These are phyloP conservation scores for Nipponia nippon DNA, from an alignment of 2,113 vertebrate genomes.

Conservation along the genomic window DNA sequence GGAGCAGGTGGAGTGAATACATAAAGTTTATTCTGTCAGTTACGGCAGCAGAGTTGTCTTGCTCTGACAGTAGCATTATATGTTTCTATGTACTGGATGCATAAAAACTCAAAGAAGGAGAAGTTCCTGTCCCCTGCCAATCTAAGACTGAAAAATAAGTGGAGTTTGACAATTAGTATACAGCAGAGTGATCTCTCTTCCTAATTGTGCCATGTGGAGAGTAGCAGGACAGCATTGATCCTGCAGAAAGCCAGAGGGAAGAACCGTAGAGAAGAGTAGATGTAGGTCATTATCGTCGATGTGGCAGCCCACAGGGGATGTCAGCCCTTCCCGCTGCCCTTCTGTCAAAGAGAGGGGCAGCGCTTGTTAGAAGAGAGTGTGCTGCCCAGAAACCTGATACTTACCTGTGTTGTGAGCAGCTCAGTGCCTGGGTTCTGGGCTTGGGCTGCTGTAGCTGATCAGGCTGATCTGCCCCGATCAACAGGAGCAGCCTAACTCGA, in stretches of 20 bases:
- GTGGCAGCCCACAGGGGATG: constrained; percentile 3
- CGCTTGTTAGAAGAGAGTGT: background rate
- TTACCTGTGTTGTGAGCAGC: background rate
- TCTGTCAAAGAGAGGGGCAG: background rate
- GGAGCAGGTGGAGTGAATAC: background rate
- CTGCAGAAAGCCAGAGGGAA: background rate
- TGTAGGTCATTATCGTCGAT: constrained; percentile 38
- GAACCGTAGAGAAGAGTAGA: background rate
- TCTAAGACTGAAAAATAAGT: background rate
- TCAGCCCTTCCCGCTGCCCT: background rate
- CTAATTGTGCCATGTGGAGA: background rate
- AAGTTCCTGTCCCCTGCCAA: background rate
- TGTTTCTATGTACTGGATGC: background rate
- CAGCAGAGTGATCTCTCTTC: background rate
- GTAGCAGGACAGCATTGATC: background rate
- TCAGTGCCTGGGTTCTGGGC: background rate
- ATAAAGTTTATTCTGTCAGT: background rate
- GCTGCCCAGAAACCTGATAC: background rate
- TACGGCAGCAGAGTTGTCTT: background rate
- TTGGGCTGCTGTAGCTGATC: background rate
- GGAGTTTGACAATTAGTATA: background rate
- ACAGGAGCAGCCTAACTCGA: background rate
- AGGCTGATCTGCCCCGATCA: background rate
- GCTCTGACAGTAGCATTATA: background rate
- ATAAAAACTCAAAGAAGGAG: background rate